phyloP scores from a whole-genome alignment of 2,888 invertebrate genomes.

The Helicoverpa assulta region DNA sequence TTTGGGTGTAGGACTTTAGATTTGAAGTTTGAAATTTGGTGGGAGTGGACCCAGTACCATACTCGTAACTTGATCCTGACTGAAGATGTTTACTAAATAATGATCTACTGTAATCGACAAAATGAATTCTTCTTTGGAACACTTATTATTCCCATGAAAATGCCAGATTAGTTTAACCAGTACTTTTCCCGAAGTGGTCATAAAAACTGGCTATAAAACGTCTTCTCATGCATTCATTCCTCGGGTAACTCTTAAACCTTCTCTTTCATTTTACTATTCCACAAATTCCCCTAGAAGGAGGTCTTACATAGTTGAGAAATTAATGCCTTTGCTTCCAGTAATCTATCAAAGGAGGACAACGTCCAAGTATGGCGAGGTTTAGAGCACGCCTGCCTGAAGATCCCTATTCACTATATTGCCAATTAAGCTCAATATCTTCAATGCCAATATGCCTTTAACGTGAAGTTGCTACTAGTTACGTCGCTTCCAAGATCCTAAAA shows the following conservation, averaged over 20 bases:
- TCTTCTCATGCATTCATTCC: not conserved
- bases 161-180: not conserved
- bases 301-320: constrained; percentile 18
- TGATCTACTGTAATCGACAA: no score
- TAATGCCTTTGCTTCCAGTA: constrained; percentile 10
- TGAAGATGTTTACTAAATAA: no score
- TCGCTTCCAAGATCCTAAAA: constrained; percentile 16
- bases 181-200: not conserved
- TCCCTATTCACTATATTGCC: constrained; percentile 38
- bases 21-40: no score
- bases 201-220: not conserved
- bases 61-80: no score
- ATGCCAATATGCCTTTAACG: constrained; percentile 10
- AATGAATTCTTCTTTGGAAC: not conserved
- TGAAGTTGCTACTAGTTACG: constrained; percentile 5
- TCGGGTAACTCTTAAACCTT: no score
- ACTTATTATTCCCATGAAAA: not conserved
- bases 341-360: constrained; percentile 34
- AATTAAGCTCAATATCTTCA: constrained; percentile 47
- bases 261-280: no score
- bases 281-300: constrained; percentile 7
- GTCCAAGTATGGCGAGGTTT: constrained; percentile 6
- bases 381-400: constrained; percentile 20
- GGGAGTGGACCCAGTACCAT: no score
- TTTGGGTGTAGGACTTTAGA: no score